Base-by-base conservation (phyloP, 2,888 invertebrate species). In the Polyploca ridens region DNA sequence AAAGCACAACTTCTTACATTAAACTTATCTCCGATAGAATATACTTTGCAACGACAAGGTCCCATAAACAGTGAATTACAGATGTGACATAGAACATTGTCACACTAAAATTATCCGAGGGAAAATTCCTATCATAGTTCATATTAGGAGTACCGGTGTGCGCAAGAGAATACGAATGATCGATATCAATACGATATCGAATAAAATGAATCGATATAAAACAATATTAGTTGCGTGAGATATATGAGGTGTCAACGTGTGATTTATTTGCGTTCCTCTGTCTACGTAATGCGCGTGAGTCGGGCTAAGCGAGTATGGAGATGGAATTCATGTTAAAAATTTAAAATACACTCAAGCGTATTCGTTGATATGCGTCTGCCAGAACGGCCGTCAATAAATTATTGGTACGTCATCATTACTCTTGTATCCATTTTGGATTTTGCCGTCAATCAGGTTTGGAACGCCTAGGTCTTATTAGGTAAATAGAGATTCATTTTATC, bases 241-340 rank as follows among this genome's bases (percentile, higher is more conserved):
- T 90, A 90, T 90, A 91, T 87, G 86, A 87, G 82, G 86, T 90
- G 91, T 88, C 91, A 84, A 73, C 63, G 66, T 66, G 77, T 90
- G 90, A 92, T 92, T 91, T 92, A 92, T 91, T 82, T 79, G 79
- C 77, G 78, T 74, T 80, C 73, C 72, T 74, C 68, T 65, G 67
- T 54, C 19, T 19, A 66, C 67, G 67, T 70, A 63, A 65, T 69
- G 72, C 68, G 71, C 66, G 35, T 16, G 54, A 41, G 33, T 54
- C 16, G 54, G 19, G 76, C 66, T 78, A 63, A 38, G 58, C 57
- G 60, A 72, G 65, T 74, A 68, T 76, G 75, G 81, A 82, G 63
- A 68, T 62, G 65, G 75, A 70, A 71, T 73, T 68, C 66, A 65
- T 68, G 54, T 54, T 54, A 54, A 54, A 54, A 54, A 54, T 54